These are phyloP conservation scores for Danio choprae DNA, from an alignment of 2,797 vertebrate species.

Conservation along the genomic window DNA sequence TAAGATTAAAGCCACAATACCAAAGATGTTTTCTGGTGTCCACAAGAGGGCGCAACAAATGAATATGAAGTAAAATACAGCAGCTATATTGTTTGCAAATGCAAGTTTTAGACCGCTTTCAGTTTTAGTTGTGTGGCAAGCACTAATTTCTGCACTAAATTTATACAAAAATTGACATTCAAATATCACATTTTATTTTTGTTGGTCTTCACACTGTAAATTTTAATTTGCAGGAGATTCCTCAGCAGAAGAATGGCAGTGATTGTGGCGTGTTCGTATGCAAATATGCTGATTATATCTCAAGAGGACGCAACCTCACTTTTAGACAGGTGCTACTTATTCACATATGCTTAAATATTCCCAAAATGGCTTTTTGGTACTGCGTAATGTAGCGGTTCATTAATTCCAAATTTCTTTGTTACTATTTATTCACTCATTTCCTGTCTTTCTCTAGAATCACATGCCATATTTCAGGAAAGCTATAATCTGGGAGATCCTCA, in stretches of 20 bases:
- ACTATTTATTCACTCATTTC: neutral
- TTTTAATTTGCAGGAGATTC: constrained; percentile 83
- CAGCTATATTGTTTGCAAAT: neutral
- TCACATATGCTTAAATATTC: neutral
- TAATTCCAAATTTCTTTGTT: too few species aligned
- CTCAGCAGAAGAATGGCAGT: constrained; percentile 90
- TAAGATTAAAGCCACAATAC: neutral
- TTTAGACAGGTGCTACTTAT: constrained; percentile 84
- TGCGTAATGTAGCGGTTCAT: too few species aligned
- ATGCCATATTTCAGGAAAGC: constrained; percentile 92
- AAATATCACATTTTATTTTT: neutral
- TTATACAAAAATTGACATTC: neutral
- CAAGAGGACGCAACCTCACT: constrained; percentile 83
- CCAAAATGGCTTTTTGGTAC: too few species aligned
- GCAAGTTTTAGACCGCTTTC: neutral
- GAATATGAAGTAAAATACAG: neutral
- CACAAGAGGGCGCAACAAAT: neutral
- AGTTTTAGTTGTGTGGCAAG: neutral
- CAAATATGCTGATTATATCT: constrained; percentile 91
- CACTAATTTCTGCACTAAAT: neutral
- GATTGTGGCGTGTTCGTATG: constrained; percentile 95
- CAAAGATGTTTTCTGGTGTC: neutral
- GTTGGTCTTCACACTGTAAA: neutral
- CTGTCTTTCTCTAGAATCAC: constrained; percentile 79
- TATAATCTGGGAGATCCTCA: constrained; percentile 97